Conservation (phyloP, 2,113 vertebrate species). For the Festucalex cinctus region DNA sequence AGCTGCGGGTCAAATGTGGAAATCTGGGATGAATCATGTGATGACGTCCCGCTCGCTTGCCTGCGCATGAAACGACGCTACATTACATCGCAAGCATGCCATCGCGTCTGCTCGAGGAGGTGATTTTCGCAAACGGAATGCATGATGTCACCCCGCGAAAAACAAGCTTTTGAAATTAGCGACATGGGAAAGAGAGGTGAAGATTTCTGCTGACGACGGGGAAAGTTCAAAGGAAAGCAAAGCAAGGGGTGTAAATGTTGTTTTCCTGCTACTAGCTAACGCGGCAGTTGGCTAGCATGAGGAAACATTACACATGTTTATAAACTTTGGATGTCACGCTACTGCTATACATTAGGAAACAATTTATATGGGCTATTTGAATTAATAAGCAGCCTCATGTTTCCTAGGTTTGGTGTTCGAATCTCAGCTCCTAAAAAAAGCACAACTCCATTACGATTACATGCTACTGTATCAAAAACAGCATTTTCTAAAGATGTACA, state of each 20-base stretch:
- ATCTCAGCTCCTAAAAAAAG: no score
- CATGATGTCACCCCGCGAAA: conserved; percentile 50
- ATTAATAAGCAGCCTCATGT: not conserved
- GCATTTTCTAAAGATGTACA: no score
- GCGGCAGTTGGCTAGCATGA: conserved; percentile 30
- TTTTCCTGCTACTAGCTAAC: conserved; percentile 57
- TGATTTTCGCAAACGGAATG: conserved; percentile 66
- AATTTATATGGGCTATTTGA: not conserved
- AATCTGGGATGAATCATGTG: conserved; percentile 31
- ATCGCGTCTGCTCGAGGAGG: conserved; percentile 42
- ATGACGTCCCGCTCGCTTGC: conserved; percentile 13
- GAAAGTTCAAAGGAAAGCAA: conserved; percentile 61
- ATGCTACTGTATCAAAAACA: no score
- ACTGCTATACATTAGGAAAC: not conserved
- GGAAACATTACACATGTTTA: conserved; percentile 9
- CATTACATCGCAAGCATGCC: conserved; percentile 18
- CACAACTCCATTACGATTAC: no score
- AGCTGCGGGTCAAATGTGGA: conserved; percentile 5
- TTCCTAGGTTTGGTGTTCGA: no score
- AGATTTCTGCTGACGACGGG: conserved; percentile 46
- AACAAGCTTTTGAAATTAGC: conserved; percentile 47
- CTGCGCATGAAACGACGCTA: conserved; percentile 15
- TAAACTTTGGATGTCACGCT: not conserved
- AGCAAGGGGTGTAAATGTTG: conserved; percentile 42
- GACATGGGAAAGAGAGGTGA: conserved; percentile 50